Evolutionary conservation across 2,888 invertebrate genomes (phyloP), one percentile per base, ranked within the genome.

Genomic region (Pristionchus exspectatus): DNA sequence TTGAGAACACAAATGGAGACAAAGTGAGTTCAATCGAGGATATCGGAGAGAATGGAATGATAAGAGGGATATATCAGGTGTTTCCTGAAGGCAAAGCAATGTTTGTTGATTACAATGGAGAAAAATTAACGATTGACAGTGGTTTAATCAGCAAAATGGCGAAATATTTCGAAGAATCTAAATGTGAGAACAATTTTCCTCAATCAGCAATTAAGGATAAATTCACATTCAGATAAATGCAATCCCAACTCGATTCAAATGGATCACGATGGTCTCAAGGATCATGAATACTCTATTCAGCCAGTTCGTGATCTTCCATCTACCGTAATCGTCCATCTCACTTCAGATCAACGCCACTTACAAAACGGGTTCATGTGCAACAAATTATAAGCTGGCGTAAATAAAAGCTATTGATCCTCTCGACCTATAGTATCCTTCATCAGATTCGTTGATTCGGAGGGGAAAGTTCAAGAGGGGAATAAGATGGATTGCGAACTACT

Each of bases 191-290:
- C 27, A 7, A 30, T 33, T 33, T n/a, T 14, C 30, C 21, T 2
- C 69, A 12, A 12, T 12, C 59, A 59, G 24, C 2, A 59, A 59
- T 18, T 59, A 2, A 21, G 1, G 18, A 21, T 18, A 4, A 1
- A 59, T 16, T 16, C 24, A 24, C 77, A 10, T 77, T 18, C 50
- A 77, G 77, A 44, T 24, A 21, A n/a, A 21, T 77, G 77, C n/a
- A 44, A 77, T 77, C 44, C 77, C 77, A 44, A 30, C 77, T 44
- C 77, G 50, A 38, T 77, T 50, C 44, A 44, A 21, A 33, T 77
- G 7, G 77, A 30, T 24, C 44, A 33, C 5, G 18, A 44, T 12
- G n/a, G 44, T 5, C 33, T 77, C 77, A 24, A 38, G 50, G 44
- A 77, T 12, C 33, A 33, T 14, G n/a, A n/a, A 44, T 77, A 44